Evolutionary conservation across 1,140 invertebrate genomes (phyloP).

Genomic region (Diploscapter pachys): DNA sequence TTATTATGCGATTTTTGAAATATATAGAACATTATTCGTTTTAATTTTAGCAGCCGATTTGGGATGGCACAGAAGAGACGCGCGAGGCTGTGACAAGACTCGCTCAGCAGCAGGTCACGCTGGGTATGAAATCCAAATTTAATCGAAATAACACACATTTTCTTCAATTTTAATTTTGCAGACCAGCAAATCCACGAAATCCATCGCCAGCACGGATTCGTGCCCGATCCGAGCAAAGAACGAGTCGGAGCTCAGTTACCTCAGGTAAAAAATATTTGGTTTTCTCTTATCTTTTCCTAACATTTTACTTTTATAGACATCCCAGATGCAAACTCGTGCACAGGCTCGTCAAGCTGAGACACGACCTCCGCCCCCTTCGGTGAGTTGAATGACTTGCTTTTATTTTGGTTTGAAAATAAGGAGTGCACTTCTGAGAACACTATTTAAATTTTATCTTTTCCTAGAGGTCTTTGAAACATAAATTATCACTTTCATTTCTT

Average conservation of each 20-base stretch:
- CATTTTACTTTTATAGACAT: background rate
- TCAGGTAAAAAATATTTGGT: background rate
- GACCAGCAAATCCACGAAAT: slow-evolving; percentile 61
- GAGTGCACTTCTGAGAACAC: too few relatives aligned
- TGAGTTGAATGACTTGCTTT: slow-evolving; percentile 39
- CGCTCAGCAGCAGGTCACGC: slow-evolving; percentile 86
- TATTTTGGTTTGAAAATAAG: slow-evolving; percentile 8
- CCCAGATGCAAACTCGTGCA: slow-evolving; percentile 22
- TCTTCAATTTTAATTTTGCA: background rate
- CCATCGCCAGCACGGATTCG: slow-evolving; percentile 49
- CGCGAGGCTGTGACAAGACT: slow-evolving; percentile 84
- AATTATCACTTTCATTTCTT: too few relatives aligned
- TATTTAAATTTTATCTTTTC: too few relatives aligned
- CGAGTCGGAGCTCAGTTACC: slow-evolving; percentile 25
- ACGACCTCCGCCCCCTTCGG: slow-evolving; percentile 28
- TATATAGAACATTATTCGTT: too few relatives aligned
- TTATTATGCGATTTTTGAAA: too few relatives aligned
- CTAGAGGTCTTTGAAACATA: too few relatives aligned
- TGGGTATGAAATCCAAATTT: slow-evolving; percentile 59
- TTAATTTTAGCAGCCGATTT: slow-evolving; percentile 58
- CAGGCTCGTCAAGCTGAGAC: slow-evolving; percentile 37
- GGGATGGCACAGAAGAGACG: slow-evolving; percentile 95
- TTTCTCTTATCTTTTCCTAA: too few relatives aligned
- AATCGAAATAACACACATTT: background rate
- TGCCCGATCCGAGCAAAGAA: slow-evolving; percentile 25